Percentiles rank a stretch among this genome's conserved stretches.
These are phyloP conservation scores for Chiroxiphia lanceolata DNA, from an alignment of 2,797 vertebrate genomes.

Conservation along the genomic window DNA sequence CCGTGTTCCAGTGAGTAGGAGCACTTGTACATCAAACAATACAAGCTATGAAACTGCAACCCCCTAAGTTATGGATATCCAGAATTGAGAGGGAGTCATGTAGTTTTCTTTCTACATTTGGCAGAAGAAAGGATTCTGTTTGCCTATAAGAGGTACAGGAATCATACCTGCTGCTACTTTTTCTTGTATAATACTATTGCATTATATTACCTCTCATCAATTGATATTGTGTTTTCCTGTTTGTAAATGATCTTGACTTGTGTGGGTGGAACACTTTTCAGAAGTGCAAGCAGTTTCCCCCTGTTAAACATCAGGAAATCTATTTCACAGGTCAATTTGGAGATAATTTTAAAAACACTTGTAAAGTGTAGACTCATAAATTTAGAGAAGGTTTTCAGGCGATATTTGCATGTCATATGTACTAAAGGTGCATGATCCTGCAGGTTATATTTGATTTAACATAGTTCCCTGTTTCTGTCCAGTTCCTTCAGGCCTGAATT, in stretches of 20 bases:
- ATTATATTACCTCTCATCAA: not conserved
- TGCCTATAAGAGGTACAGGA: not conserved
- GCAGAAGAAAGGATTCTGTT: not conserved
- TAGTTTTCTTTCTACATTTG: not conserved
- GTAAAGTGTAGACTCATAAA: not conserved
- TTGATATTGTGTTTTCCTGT: not conserved
- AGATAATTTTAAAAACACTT: not conserved
- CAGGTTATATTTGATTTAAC: not conserved
- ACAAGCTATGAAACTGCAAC: not conserved
- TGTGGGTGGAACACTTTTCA: not conserved
- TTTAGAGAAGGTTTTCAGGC: not conserved
- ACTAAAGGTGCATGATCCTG: not conserved
- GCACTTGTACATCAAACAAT: not conserved
- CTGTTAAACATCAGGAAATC: not conserved
- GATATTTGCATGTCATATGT: not conserved
- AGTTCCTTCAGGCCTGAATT: not conserved
- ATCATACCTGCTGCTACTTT: not conserved
- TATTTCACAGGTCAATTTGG: not conserved
- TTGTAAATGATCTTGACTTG: not conserved
- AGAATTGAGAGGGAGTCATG: not conserved
- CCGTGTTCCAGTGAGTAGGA: not conserved
- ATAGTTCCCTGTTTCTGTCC: not conserved
- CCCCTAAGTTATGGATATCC: not conserved
- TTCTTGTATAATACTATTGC: not conserved
- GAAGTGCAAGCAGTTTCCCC: not conserved